These are phyloP conservation scores for Crax fasciolata DNA, from an alignment of 2,797 vertebrate genomes.

Conservation along the genomic window DNA sequence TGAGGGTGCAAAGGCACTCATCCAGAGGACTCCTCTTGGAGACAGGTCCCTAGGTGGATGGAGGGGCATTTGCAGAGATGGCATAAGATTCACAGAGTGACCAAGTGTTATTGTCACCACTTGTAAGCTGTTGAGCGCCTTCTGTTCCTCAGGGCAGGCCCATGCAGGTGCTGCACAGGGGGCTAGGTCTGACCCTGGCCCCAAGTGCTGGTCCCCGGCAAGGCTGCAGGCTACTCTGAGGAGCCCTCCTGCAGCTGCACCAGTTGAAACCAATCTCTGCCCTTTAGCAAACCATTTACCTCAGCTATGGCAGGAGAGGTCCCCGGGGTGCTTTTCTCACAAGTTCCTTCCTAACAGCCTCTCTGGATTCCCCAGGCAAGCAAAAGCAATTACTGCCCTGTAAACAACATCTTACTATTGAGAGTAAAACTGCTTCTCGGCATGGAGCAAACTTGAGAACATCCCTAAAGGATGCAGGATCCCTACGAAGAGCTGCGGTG, in stretches of 20 bases:
- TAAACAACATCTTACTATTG: neutral
- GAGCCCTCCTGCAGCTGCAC: neutral
- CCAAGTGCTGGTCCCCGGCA: neutral
- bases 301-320: neutral
- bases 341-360: slow-evolving; percentile 25
- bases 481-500: neutral
- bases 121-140: neutral
- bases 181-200: neutral
- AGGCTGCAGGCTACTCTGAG: neutral
- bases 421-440: neutral
- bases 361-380: slow-evolving; percentile 13
- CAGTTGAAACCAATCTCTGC: neutral
- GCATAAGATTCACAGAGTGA: neutral
- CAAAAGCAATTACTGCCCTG: slow-evolving; percentile 32
- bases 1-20: neutral
- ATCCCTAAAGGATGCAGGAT: neutral
- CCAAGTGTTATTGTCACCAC: neutral
- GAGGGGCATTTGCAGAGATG: neutral
- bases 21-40: neutral
- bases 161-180: neutral
- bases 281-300: slow-evolving; percentile 36
- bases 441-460: neutral
- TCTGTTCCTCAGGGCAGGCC: neutral
- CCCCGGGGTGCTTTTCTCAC: slow-evolving; percentile 14
- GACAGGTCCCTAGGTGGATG: neutral